phyloP scores from a whole-genome alignment of 1,140 invertebrate species.

The Lethrus apterus region DNA sequence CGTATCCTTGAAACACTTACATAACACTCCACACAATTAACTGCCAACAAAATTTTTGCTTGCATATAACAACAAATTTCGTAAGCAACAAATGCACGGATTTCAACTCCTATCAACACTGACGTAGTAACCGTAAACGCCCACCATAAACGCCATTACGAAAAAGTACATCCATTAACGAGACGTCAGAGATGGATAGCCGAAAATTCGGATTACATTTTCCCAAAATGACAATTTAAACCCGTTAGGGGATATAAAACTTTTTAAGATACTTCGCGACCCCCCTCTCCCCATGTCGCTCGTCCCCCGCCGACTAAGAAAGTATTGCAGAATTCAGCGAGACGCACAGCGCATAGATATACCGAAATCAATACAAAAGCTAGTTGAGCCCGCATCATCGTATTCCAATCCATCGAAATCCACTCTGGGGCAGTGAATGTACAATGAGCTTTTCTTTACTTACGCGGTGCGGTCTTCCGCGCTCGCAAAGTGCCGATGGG shows the following conservation, averaged over 20 bases:
- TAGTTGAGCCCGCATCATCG: conserved; percentile 24
- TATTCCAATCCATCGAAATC: conserved; percentile 25
- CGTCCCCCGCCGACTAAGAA: no score
- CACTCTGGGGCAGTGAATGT: conserved; percentile 21
- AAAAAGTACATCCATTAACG: no score
- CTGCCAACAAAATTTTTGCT: no score
- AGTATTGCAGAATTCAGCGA: conserved; percentile 25
- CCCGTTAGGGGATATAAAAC: conserved; percentile 24
- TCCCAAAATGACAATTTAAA: conserved; percentile 22
- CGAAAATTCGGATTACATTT: conserved; percentile 21
- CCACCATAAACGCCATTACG: no score
- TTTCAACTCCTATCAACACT: no score
- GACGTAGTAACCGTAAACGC: no score
- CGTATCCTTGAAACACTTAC: no score
- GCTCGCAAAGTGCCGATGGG: no score
- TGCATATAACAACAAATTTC: no score
- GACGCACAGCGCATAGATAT: conserved; percentile 28
- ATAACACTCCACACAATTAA: no score
- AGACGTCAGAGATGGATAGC: conserved; percentile 22
- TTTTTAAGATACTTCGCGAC: conserved; percentile 20
- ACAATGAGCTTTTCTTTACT: conserved; percentile 23
- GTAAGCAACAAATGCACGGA: no score
- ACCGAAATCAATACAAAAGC: conserved; percentile 23
- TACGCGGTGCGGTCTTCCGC: conserved; percentile 1
- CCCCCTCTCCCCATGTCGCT: conserved; percentile 11